Conservation (phyloP, 2,113 vertebrate genomes). For the Aspidoscelis tigris region DNA sequence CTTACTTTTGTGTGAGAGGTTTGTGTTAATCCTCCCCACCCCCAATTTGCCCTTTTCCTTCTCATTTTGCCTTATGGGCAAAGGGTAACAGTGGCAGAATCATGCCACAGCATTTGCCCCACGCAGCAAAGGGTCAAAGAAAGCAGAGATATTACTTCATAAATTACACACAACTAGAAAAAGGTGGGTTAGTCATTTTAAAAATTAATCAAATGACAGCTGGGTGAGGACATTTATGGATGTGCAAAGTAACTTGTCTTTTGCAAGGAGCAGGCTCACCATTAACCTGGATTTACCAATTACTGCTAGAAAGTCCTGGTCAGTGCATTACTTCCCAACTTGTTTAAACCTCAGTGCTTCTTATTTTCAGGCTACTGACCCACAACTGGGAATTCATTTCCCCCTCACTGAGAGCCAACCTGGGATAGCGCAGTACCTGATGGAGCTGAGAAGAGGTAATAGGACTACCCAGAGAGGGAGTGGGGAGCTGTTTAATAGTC, state of each 20-base stretch:
- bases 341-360: not conserved
- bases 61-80: too few relatives aligned
- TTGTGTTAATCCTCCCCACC: too few relatives aligned
- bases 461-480: constrained; percentile 1
- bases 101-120: too few relatives aligned
- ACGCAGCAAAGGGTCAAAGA: not conserved
- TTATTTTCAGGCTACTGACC: not conserved
- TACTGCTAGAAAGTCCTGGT: not conserved
- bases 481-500: constrained; percentile 23
- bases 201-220: not conserved
- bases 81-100: too few relatives aligned
- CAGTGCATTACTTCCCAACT: too few relatives aligned
- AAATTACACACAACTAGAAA: not conserved
- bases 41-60: too few relatives aligned
- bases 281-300: not conserved
- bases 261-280: too few relatives aligned
- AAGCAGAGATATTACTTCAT: not conserved
- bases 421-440: not conserved
- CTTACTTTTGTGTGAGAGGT: too few relatives aligned
- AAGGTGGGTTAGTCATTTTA: not conserved
- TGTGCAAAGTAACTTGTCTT: not conserved
- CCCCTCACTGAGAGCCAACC: not conserved
- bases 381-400: not conserved
- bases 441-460: not conserved
- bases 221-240: not conserved